Evolutionary conservation across 2,888 invertebrate species (phyloP).

Genomic region (Thalpophila matura): DNA sequence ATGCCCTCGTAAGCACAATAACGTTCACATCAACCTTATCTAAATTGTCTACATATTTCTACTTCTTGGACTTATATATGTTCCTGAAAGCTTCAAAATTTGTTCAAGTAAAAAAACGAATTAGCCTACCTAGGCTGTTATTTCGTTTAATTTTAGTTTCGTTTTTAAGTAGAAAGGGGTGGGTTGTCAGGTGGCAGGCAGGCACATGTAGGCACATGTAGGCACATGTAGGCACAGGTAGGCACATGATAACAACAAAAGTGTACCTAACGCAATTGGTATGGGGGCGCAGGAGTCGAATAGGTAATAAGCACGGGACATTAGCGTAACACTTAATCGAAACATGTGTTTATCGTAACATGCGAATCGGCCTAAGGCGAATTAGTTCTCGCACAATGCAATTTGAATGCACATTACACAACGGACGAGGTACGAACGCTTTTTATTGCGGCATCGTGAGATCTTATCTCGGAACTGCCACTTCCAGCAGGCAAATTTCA

Average conservation of each 20-base stretch:
- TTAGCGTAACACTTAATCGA: slow-evolving; percentile 86
- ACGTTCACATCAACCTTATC: slow-evolving; percentile 81
- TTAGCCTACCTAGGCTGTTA: slow-evolving; percentile 8
- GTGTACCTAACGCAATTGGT: slow-evolving; percentile 66
- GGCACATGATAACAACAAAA: slow-evolving; percentile 43
- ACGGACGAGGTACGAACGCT: slow-evolving; percentile 90
- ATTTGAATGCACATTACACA: slow-evolving; percentile 91
- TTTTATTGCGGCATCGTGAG: slow-evolving; percentile 91
- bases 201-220: too few species aligned
- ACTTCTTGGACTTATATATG: slow-evolving; percentile 44
- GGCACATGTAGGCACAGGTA: too few species aligned
- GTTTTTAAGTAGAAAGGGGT: slow-evolving; percentile 29
- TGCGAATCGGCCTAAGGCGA: slow-evolving; percentile 90
- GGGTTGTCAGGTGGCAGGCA: slow-evolving; percentile 31
- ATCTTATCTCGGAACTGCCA: slow-evolving; percentile 90
- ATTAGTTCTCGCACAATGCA: slow-evolving; percentile 91
- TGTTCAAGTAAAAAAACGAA: slow-evolving; percentile 2
- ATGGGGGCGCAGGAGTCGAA: slow-evolving; percentile 70
- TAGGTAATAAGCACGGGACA: slow-evolving; percentile 76
- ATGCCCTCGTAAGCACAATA: slow-evolving; percentile 80
- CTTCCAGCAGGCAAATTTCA: slow-evolving; percentile 91
- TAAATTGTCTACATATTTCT: slow-evolving; percentile 69
- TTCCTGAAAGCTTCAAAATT: slow-evolving; percentile 44
- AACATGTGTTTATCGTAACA: slow-evolving; percentile 90
- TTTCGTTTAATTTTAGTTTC: slow-evolving; percentile 33